Evolutionary conservation across 2,797 vertebrate species (phyloP).

Genomic region (Vespertilio murinus): DNA sequence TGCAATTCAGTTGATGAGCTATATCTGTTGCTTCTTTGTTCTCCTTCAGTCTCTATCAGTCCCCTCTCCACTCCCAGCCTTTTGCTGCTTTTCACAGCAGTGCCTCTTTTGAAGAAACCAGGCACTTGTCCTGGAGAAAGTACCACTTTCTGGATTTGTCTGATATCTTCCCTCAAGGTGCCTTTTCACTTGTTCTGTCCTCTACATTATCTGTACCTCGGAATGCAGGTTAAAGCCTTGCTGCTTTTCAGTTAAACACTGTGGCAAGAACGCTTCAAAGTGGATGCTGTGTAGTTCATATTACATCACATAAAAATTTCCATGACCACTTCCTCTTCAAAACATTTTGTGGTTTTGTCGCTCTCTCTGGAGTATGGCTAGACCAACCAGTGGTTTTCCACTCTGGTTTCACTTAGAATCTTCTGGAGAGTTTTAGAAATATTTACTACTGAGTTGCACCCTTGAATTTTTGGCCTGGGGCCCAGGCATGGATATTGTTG

Average conservation of each 20-base stretch:
- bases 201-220: background rate
- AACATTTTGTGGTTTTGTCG: conserved; percentile 40
- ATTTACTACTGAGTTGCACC: background rate
- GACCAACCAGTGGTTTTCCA: conserved; percentile 33
- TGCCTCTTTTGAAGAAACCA: conserved; percentile 10
- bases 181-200: background rate
- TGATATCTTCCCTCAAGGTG: background rate
- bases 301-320: conserved; percentile 55
- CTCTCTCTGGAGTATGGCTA: background rate
- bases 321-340: conserved; percentile 67
- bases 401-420: conserved; percentile 31
- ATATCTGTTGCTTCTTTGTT: background rate
- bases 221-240: background rate
- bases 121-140: background rate
- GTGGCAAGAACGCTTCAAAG: conserved; percentile 27
- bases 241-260: background rate
- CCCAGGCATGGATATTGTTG: background rate
- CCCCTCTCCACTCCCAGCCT: background rate
- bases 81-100: background rate
- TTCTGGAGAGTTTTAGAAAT: background rate
- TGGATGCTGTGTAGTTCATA: background rate
- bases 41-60: background rate
- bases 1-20: background rate
- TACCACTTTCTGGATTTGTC: background rate
- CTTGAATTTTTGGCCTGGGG: background rate